These are phyloP conservation scores for Hepsetus odoe DNA, from an alignment of 2,113 vertebrate species.

Conservation along the genomic window DNA sequence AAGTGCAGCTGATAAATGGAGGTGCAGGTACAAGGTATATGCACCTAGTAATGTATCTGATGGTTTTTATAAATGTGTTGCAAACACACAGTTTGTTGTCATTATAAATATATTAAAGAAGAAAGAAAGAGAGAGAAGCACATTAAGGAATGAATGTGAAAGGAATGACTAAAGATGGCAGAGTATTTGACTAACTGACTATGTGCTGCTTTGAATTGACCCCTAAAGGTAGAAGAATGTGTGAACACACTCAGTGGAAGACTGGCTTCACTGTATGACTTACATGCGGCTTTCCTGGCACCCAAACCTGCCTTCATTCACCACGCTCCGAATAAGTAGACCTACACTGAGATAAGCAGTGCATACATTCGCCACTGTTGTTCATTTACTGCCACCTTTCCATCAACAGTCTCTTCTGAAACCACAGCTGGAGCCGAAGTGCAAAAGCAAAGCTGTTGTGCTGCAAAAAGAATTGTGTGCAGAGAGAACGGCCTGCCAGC, in stretches of 20 bases:
- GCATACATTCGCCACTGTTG: not conserved
- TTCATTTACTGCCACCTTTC: not conserved
- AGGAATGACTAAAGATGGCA: constrained; percentile 24
- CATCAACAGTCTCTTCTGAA: not conserved
- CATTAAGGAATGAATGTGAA: constrained; percentile 6
- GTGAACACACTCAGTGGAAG: constrained; percentile 53
- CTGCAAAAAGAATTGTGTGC: constrained; percentile 8
- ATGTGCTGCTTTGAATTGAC: constrained; percentile 58
- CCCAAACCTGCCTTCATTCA: constrained; percentile 3
- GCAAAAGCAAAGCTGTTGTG: not conserved
- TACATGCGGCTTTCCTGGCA: not conserved
- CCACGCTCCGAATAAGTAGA: not conserved
- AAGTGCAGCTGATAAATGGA: too few relatives aligned
- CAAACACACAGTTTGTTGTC: too few relatives aligned
- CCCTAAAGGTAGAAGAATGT: constrained; percentile 58
- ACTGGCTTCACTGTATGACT: not conserved
- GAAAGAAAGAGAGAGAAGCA: constrained; percentile 35
- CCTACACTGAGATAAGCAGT: not conserved
- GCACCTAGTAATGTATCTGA: too few relatives aligned
- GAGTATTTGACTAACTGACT: constrained; percentile 62
- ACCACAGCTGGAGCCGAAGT: not conserved
- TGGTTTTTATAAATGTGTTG: too few relatives aligned
- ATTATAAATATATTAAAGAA: not conserved
- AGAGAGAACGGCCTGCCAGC: not conserved
- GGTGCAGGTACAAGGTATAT: too few relatives aligned